These are phyloP conservation scores for Sparus aurata DNA, from an alignment of 2,797 vertebrate genomes.

Conservation along the genomic window DNA sequence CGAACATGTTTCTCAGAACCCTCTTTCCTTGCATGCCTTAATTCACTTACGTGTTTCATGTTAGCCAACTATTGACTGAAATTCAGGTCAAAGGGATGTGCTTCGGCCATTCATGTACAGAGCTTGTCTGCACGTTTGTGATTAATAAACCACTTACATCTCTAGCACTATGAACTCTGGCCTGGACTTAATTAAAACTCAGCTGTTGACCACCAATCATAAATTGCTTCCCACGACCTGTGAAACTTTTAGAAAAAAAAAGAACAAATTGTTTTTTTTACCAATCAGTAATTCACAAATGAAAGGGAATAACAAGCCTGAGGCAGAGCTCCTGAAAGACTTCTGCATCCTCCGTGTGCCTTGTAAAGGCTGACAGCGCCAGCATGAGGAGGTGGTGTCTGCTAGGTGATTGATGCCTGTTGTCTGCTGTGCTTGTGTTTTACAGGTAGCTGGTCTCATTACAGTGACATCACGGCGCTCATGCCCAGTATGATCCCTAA, in stretches of 20 bases:
- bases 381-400: not conserved
- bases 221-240: slow-evolving; percentile 76
- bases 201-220: slow-evolving; percentile 77
- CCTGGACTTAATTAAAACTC: slow-evolving; percentile 84
- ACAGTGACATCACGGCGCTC: slow-evolving; percentile 42
- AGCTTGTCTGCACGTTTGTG: slow-evolving; percentile 60
- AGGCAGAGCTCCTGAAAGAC: slow-evolving; percentile 21
- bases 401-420: slow-evolving; percentile 60
- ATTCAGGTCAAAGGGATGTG: slow-evolving; percentile 70
- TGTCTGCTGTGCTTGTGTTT: slow-evolving; percentile 75
- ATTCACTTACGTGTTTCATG: slow-evolving; percentile 57
- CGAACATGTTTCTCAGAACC: slow-evolving; percentile 5
- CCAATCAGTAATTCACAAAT: slow-evolving; percentile 73
- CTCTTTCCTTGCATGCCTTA: slow-evolving; percentile 17
- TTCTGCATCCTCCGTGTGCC: not conserved
- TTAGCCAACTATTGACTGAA: slow-evolving; percentile 55
- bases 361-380: not conserved
- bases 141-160: slow-evolving; percentile 82
- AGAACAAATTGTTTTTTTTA: slow-evolving; percentile 68
- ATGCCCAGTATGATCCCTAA: slow-evolving; percentile 61
- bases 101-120: slow-evolving; percentile 65
- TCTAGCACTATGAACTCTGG: slow-evolving; percentile 71
- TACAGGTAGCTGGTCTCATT: slow-evolving; percentile 74
- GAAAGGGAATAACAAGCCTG: slow-evolving; percentile 47
- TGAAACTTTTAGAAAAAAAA: slow-evolving; percentile 73